These are phyloP conservation scores for Leptogaster cylindrica DNA, from an alignment of 2,888 invertebrate genomes.

Conservation along the genomic window DNA sequence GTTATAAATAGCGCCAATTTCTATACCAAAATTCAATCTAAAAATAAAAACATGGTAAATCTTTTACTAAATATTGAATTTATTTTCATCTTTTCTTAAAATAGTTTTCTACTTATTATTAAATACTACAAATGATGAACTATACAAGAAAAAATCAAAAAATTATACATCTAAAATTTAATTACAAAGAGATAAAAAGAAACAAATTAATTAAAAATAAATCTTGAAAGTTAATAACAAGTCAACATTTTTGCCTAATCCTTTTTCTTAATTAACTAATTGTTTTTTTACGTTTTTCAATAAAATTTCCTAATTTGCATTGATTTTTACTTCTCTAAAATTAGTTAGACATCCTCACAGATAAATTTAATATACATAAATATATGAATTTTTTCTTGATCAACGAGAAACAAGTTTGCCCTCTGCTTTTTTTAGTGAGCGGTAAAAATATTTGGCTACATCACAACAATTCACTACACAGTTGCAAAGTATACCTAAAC, in stretches of 20 bases:
- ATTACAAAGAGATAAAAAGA: neutral
- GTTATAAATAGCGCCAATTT: no score
- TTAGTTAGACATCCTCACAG: slow-evolving; percentile 4
- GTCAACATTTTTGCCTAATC: slow-evolving; percentile 7
- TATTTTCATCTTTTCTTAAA: neutral
- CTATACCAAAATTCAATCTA: no score
- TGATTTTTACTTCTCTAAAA: slow-evolving; percentile 39
- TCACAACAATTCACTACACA: no score
- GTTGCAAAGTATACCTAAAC: neutral
- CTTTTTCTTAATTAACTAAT: slow-evolving; percentile 1
- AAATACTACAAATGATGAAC: slow-evolving; percentile 3
- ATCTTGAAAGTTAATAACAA: slow-evolving; percentile 20
- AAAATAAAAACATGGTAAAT: no score
- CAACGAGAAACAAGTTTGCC: no score
- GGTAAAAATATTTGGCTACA: no score
- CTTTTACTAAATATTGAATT: no score
- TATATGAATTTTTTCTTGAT: neutral
- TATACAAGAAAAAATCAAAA: slow-evolving; percentile 12
- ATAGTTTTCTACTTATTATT: slow-evolving; percentile 30
- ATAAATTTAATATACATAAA: slow-evolving; percentile 1
- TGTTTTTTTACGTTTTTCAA: neutral
- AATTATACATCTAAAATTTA: slow-evolving; percentile 13
- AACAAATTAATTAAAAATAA: slow-evolving; percentile 26
- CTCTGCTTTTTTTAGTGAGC: no score
- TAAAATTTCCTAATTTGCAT: slow-evolving; percentile 36